Percentiles rank a stretch among this genome's conserved stretches.
These are phyloP conservation scores for Crossaster papposus DNA, from an alignment of 53 echinoderm and acorn worm species.

Conservation along the genomic window DNA sequence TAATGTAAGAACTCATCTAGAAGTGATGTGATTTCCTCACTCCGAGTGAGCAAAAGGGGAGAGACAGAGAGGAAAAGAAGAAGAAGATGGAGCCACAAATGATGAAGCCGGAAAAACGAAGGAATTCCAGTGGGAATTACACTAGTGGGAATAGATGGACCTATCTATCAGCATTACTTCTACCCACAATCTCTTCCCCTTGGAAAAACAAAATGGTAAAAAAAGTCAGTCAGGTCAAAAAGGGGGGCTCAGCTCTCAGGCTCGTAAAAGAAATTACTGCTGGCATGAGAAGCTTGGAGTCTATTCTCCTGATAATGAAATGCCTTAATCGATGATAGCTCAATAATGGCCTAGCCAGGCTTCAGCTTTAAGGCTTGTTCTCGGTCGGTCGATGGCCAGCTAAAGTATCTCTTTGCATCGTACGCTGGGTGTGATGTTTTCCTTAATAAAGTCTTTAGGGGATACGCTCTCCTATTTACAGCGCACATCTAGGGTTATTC, in stretches of 20 bases:
- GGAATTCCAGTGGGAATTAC: not conserved
- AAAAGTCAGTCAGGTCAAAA: not conserved
- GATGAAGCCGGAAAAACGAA: not conserved
- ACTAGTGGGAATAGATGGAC: no score
- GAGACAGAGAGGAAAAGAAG: no score
- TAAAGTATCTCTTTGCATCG: not conserved
- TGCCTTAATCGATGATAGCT: not conserved
- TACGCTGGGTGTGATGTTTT: not conserved
- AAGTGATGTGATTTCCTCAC: conserved; percentile 9
- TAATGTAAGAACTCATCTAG: not conserved
- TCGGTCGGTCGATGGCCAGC: not conserved
- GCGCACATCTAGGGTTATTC: not conserved
- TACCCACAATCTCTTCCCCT: not conserved
- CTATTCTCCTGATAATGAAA: conserved; percentile 5
- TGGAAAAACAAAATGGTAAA: not conserved
- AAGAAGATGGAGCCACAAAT: not conserved
- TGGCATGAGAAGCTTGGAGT: not conserved
- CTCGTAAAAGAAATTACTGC: not conserved
- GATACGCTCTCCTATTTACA: not conserved
- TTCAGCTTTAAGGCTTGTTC: conserved; percentile 6
- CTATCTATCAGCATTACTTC: no score
- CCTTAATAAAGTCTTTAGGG: not conserved
- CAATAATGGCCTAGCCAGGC: not conserved
- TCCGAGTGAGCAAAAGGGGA: not conserved
- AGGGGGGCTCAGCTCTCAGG: not conserved